Conservation (phyloP, 2,113 vertebrate species). For the Esox niger region DNA sequence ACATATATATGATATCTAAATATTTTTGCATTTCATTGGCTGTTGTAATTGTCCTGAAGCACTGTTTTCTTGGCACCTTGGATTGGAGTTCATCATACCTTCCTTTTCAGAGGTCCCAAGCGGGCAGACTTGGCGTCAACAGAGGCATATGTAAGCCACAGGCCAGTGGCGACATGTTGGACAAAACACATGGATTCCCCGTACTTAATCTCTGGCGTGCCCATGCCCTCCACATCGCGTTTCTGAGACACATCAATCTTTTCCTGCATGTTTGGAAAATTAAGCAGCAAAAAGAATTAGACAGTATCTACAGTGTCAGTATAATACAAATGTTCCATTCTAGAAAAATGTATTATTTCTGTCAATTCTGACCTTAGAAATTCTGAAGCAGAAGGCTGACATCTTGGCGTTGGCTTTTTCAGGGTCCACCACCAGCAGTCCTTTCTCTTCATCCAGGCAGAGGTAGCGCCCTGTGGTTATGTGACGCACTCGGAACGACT, state of each 20-base stretch:
- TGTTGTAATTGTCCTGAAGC: background rate
- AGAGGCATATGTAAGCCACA: slow-evolving; percentile 90
- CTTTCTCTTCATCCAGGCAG: slow-evolving; percentile 85
- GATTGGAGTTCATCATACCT: slow-evolving; percentile 65
- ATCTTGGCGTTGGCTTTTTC: slow-evolving; percentile 85
- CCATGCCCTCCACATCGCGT: slow-evolving; percentile 92
- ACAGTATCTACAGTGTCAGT: background rate
- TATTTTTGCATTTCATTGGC: background rate
- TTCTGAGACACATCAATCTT: slow-evolving; percentile 85
- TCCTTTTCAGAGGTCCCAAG: slow-evolving; percentile 85
- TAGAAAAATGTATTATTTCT: background rate
- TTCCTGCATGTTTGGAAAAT: slow-evolving; percentile 70
- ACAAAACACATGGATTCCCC: slow-evolving; percentile 93
- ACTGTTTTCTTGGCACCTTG: background rate
- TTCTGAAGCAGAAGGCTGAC: slow-evolving; percentile 87
- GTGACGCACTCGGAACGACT: slow-evolving; percentile 84
- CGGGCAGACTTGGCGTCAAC: slow-evolving; percentile 86
- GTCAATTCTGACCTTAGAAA: slow-evolving; percentile 80
- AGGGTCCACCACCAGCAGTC: slow-evolving; percentile 82
- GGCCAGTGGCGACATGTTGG: slow-evolving; percentile 80
- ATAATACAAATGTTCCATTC: background rate
- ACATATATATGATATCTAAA: too few species aligned
- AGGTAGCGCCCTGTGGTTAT: slow-evolving; percentile 89
- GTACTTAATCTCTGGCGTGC: slow-evolving; percentile 88
- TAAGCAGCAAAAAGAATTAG: background rate